Evolutionary conservation across 2,888 invertebrate species (phyloP).

Genomic region (Fabriciana adippe): DNA sequence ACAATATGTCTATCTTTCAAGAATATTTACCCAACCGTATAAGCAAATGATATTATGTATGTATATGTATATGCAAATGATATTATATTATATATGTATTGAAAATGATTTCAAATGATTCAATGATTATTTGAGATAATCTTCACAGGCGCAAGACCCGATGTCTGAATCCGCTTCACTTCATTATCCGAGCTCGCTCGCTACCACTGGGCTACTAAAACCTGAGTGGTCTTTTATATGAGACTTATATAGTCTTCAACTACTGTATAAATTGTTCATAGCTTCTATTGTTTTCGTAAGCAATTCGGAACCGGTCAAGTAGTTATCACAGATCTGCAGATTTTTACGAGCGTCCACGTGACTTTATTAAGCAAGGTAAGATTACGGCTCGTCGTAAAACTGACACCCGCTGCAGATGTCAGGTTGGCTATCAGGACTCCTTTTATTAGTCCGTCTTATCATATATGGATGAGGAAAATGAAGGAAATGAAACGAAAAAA

Average conservation of each 20-base stretch:
- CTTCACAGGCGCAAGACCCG: no score
- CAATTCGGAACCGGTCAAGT: slow-evolving; percentile 25
- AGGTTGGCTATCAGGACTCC: slow-evolving; percentile 26
- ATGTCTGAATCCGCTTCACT: no score
- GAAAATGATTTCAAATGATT: no score
- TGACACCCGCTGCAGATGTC: slow-evolving; percentile 48
- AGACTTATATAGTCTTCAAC: neutral
- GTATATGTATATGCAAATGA: no score
- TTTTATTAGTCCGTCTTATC: slow-evolving; percentile 27
- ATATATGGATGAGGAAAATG: slow-evolving; percentile 2
- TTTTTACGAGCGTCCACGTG: slow-evolving; percentile 48
- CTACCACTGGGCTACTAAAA: no score
- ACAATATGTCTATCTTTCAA: no score
- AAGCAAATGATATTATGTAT: no score
- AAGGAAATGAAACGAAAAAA: neutral
- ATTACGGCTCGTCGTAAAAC: slow-evolving; percentile 65
- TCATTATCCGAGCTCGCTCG: no score
- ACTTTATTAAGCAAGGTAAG: slow-evolving; percentile 63
- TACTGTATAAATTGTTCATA: slow-evolving; percentile 1
- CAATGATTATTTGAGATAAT: no score
- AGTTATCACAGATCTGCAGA: slow-evolving; percentile 20
- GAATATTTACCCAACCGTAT: no score
- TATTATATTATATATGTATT: no score
- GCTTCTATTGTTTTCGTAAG: neutral
- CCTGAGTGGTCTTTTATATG: no score